These are phyloP conservation scores for Paelopatides confundens DNA, from an alignment of 53 echinoderm and acorn worm genomes.

Conservation along the genomic window DNA sequence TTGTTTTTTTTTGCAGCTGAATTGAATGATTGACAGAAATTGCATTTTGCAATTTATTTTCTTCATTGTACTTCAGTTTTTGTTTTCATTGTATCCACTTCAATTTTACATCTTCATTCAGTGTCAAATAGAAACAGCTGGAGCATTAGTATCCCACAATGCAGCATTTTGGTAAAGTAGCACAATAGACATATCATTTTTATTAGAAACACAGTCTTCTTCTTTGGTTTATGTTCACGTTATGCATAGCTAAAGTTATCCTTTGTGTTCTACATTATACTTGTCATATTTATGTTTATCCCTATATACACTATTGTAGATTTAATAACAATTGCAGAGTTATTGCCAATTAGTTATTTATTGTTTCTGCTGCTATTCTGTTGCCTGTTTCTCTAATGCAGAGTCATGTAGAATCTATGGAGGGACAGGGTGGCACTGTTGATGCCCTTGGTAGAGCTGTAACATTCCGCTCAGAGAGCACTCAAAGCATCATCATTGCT, in stretches of 20 bases:
- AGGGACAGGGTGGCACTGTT: conserved; percentile 74
- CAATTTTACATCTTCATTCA: neutral
- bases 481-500: conserved; percentile 81
- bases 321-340: too few relatives aligned
- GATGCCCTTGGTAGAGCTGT: conserved; percentile 56
- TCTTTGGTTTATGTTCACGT: neutral
- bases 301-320: too few relatives aligned
- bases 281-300: too few relatives aligned
- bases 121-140: neutral
- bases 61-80: neutral
- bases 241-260: neutral
- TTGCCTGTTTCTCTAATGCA: conserved; percentile 35
- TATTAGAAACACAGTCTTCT: neutral
- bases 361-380: conserved; percentile 31
- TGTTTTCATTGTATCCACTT: neutral
- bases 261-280: neutral
- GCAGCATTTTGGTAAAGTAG: neutral
- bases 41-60: neutral
- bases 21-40: too few relatives aligned
- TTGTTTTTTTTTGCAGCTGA: too few relatives aligned
- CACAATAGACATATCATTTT: neutral
- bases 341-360: too few relatives aligned
- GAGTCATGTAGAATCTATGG: conserved; percentile 90
- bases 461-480: conserved; percentile 80
- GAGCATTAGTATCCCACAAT: neutral